Evolutionary conservation across 1,140 invertebrate species (phyloP), one percentile per base, ranked within the genome.

Genomic region (Saxidomus purpurata): DNA sequence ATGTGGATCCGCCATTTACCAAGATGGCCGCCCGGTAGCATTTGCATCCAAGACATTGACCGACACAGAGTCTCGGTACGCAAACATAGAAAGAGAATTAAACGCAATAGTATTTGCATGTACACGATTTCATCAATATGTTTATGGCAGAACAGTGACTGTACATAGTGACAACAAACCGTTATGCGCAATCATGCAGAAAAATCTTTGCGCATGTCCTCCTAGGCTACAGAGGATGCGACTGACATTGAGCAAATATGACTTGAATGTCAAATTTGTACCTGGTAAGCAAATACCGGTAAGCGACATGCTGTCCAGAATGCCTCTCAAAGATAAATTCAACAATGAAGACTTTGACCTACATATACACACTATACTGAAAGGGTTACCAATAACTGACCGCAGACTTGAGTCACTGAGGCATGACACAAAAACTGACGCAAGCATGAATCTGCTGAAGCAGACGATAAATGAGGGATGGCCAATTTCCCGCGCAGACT

Each of bases 21-120:
- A 81, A 81, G 90, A 92, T 95, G 79, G 25, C 93, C 95, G 91
- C 88, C 95, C 95, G 0, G 92, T 96, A 3, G 94, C 95, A 1
- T 96, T 93, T 89, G 95, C 95, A 13, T 96, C 96, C 3, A 90
- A 95, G 34, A 91, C 94, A 13, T 89, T 96, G 22, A 96, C 95
- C 8, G 15, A 89, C 17, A 94, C 94, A 52, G 49, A 81, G 36
- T 22, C 11, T n/a, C 8, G n/a, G 6, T 59, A 81, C 38, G 79
- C 79, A 81, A 81, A 81, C 47, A 81, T 81, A 19, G 79, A 81
- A 34, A 8, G 79, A n/a, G 79, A 81, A 81, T 38, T 81, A 36
- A 15, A 38, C 11, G 79, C 79, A 28, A 81, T 81, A 11, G 49
- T 81, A 25, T 81, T 96, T 89, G 94, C 93, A 17, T 92, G 95